Evolutionary conservation across 2,797 vertebrate species (phyloP), one percentile per base, ranked within the genome.

Genomic region (Microhierax caerulescens): DNA sequence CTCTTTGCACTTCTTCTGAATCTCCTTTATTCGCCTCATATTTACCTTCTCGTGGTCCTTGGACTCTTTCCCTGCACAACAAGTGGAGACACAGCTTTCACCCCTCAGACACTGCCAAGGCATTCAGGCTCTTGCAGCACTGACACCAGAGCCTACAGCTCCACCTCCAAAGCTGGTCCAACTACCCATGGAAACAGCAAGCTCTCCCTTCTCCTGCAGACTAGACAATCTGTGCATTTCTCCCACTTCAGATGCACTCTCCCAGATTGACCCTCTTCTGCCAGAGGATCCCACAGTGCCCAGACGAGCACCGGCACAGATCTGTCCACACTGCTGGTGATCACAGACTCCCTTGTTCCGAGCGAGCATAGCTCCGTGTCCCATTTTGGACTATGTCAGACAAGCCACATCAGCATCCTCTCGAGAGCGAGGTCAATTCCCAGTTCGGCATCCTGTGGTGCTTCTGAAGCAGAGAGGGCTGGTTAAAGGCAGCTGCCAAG

Each of bases 1-100:
- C 97, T 99, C 99, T 54, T 98, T 98, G 96, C 98, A 99, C 37
- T 98, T 99, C 95, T 85, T 99, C 98, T 99, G 99, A 93, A 99
- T 99, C 95, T 99, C 99, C 85, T 98, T 98, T 83, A 99, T 98
- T 43, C 99, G 97, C 60, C 98, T 98, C 68, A 99, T 95, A 10
- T 99, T 99, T 79, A 99, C 99, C 97, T 99, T 99, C 61, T 99
- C 98, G 0, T 99, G 98, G 97, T 99, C 98, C 74, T 98, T 99
- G n/a, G 96, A 92, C 68, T 97, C 97, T 34, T 98, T 98, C 93
- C 98, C 99, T 99, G 92, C 70, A 36, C 39, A 84, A 56, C 45
- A 67, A 95, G 65, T 48, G 65, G 63, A 94, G 77, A 86, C 30
- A 57, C 36, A 54, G 41, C 30, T 53, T 45, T 72, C 54, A 92